phyloP scores from a whole-genome alignment of 1,140 invertebrate species.

The Calephelis nemesis region DNA sequence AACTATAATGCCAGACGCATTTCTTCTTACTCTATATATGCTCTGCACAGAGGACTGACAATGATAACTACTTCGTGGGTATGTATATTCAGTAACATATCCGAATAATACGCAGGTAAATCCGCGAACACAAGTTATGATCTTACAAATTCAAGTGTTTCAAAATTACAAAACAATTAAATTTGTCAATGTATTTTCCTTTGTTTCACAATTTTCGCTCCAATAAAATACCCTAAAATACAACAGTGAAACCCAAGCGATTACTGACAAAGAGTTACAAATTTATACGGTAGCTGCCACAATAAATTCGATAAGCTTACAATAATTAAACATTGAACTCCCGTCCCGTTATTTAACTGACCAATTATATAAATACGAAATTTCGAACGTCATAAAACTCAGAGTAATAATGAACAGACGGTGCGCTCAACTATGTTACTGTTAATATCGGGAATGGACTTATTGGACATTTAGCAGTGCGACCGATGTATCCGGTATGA shows the following conservation, averaged over 20 bases:
- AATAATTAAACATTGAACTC: constrained; percentile 47
- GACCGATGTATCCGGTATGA: constrained; percentile 26
- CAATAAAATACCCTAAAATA: constrained; percentile 13
- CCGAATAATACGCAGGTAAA: no score
- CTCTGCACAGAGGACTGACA: no score
- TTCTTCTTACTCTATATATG: no score
- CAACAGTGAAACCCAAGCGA: constrained; percentile 25
- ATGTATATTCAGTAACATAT: no score
- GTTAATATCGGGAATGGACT: constrained; percentile 61
- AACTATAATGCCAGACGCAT: no score
- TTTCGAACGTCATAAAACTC: constrained; percentile 66
- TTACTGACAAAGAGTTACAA: constrained; percentile 24
- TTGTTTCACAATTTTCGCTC: constrained; percentile 10
- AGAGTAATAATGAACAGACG: constrained; percentile 65
- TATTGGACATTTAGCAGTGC: constrained; percentile 59
- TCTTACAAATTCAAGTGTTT: background rate
- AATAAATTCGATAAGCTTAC: constrained; percentile 41
- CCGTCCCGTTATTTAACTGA: constrained; percentile 52
- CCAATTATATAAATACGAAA: constrained; percentile 63
- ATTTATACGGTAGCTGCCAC: constrained; percentile 18
- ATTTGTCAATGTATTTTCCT: constrained; percentile 16
- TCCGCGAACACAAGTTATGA: no score
- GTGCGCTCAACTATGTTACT: constrained; percentile 60
- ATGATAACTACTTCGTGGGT: no score
- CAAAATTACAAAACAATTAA: constrained; percentile 12